phyloP scores from a whole-genome alignment of 2,888 invertebrate genomes.

The Sepioteuthis lessoniana region DNA sequence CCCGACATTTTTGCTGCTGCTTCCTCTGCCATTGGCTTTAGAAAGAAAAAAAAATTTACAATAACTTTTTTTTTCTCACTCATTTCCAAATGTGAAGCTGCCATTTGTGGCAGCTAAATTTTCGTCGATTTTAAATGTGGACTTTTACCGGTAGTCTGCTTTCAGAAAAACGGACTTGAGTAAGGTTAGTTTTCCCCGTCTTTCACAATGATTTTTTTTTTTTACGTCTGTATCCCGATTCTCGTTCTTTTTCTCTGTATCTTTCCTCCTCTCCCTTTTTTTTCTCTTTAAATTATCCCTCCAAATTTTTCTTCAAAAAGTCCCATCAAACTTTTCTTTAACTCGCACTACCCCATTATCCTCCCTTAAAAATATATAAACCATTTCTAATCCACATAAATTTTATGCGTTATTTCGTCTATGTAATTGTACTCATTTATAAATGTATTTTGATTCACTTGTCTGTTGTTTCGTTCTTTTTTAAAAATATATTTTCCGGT shows the following conservation, averaged over 20 bases:
- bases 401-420: not conserved
- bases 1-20: slow-evolving; percentile 6
- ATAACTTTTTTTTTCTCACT: not conserved
- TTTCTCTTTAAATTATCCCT: no score
- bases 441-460: not conserved
- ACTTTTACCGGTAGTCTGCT: not conserved
- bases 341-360: not conserved
- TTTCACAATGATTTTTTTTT: not conserved
- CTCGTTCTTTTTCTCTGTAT: not conserved
- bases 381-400: not conserved
- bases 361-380: no score
- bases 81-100: not conserved
- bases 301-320: not conserved
- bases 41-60: not conserved
- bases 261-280: no score
- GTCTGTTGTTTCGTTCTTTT: not conserved
- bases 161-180: not conserved
- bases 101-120: not conserved
- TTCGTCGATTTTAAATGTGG: slow-evolving; percentile 21
- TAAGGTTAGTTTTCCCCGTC: not conserved
- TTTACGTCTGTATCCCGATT: not conserved
- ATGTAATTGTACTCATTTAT: not conserved
- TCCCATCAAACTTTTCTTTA: not conserved
- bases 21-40: not conserved
- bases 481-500: not conserved